Evolutionary conservation across 1,140 invertebrate genomes (phyloP).

Genomic region (Hirudo medicinalis): DNA sequence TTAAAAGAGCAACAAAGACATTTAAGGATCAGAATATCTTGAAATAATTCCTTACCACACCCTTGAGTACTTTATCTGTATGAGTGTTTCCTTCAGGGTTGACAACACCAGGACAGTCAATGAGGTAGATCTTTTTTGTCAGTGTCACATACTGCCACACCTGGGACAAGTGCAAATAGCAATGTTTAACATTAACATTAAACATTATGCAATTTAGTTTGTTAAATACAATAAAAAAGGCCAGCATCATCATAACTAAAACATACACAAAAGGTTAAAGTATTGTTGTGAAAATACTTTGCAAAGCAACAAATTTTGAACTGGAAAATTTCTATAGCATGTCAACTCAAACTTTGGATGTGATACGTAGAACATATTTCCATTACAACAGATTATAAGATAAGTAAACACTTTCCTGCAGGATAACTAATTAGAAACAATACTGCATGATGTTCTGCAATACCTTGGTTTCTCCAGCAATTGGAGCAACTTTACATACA

Average conservation of each 20-base stretch:
- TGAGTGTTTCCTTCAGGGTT: conserved; percentile 77
- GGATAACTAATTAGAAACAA: neutral
- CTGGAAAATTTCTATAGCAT: no score
- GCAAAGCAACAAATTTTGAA: no score
- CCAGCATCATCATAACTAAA: no score
- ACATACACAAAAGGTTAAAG: no score
- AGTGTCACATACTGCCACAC: conserved; percentile 97
- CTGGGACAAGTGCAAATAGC: conserved; percentile 26
- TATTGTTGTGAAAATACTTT: no score
- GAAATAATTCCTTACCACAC: conserved; percentile 40
- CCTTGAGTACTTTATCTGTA: conserved; percentile 86
- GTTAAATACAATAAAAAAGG: no score
- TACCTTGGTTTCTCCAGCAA: conserved; percentile 97
- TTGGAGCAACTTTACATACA: conserved; percentile 87
- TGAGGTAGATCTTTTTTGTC: conserved; percentile 91
- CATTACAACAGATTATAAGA: no score
- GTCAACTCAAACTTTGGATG: no score
- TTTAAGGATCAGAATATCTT: neutral
- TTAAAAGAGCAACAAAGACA: neutral
- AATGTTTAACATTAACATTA: no score
- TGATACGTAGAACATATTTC: no score
- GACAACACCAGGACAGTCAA: conserved; percentile 97
- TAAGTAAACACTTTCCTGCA: no score
- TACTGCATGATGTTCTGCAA: neutral
- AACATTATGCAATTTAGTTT: no score